phyloP scores from a whole-genome alignment of 2,888 invertebrate species.

The Biston stratarius region DNA sequence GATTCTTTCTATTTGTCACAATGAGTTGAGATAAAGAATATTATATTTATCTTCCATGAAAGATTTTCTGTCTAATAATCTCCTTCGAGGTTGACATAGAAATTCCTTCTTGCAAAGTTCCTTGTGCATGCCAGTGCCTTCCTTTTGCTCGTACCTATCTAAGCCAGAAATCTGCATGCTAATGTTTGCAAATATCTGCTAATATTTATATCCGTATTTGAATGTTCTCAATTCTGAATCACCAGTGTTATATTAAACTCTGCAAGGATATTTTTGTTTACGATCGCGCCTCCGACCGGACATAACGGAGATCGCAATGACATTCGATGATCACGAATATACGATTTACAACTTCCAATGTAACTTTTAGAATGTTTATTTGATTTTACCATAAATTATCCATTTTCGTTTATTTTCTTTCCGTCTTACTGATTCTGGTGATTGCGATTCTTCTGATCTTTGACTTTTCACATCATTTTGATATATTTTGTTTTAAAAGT shows the following conservation, averaged over 20 bases:
- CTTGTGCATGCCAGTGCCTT: too few species aligned
- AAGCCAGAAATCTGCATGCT: neutral
- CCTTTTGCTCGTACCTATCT: neutral
- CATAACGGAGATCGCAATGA: conserved; percentile 44
- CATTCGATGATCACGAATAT: conserved; percentile 39
- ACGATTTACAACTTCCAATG: conserved; percentile 46
- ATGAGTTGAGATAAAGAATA: neutral
- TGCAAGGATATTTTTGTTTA: conserved; percentile 45
- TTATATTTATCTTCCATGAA: too few species aligned
- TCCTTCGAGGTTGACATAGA: too few species aligned
- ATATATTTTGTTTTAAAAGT: conserved; percentile 1
- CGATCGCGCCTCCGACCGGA: conserved; percentile 15
- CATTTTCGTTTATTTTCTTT: conserved; percentile 27
- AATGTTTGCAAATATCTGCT: conserved; percentile 5
- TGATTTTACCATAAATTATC: conserved; percentile 25
- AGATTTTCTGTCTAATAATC: too few species aligned
- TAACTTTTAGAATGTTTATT: conserved; percentile 22
- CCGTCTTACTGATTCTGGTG: conserved; percentile 13
- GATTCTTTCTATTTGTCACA: neutral
- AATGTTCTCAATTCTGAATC: conserved; percentile 10
- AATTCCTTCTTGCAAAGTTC: too few species aligned
- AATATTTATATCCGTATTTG: conserved; percentile 7
- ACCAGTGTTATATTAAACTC: conserved; percentile 15
- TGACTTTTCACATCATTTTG: conserved; percentile 5
- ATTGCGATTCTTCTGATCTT: conserved; percentile 15